phyloP scores from a whole-genome alignment of 2,797 vertebrate species.

The Prionace glauca region DNA sequence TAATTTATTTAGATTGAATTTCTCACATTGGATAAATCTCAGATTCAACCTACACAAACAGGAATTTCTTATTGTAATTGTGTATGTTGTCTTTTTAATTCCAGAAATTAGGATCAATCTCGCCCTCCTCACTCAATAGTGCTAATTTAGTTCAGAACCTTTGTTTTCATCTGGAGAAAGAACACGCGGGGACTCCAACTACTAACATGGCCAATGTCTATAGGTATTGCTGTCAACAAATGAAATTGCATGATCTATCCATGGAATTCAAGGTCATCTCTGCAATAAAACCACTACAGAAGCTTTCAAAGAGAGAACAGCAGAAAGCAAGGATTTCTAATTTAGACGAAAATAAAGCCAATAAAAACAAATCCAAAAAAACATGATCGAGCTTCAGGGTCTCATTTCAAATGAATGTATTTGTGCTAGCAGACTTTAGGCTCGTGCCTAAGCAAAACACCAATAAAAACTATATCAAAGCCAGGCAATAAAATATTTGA shows the following conservation, averaged over 20 bases:
- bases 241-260: background rate
- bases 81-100: background rate
- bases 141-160: background rate
- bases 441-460: background rate
- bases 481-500: background rate
- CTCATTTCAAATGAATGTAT: background rate
- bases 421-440: background rate
- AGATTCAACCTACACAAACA: background rate
- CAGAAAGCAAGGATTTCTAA: background rate
- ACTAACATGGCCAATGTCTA: background rate
- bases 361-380: background rate
- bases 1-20: background rate
- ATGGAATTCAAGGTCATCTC: background rate
- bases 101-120: background rate
- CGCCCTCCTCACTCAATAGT: background rate
- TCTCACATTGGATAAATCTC: background rate
- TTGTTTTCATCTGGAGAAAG: background rate
- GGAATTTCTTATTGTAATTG: background rate
- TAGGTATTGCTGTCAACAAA: background rate
- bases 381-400: background rate
- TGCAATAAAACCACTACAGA: background rate
- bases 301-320: background rate
- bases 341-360: background rate
- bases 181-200: background rate
- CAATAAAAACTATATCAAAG: background rate